These are phyloP conservation scores for Siniperca undulata DNA, from an alignment of 2,797 vertebrate genomes.

Conservation along the genomic window DNA sequence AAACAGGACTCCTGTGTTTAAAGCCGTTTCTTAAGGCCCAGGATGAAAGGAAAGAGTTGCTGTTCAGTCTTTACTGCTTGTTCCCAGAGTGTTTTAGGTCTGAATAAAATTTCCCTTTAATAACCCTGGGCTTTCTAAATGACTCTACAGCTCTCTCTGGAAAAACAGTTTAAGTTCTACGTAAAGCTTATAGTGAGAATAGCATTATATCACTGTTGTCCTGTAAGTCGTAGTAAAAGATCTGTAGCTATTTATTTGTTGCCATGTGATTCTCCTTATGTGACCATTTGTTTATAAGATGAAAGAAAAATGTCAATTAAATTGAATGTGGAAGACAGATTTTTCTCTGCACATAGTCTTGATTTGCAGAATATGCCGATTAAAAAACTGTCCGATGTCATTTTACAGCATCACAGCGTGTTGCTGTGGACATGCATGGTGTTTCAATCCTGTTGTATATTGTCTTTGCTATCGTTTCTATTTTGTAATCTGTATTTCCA, in stretches of 20 bases:
- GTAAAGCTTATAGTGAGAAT: slow-evolving; percentile 80
- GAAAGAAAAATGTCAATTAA: slow-evolving; percentile 81
- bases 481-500: slow-evolving; percentile 88
- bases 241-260: slow-evolving; percentile 83
- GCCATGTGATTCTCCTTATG: slow-evolving; percentile 81
- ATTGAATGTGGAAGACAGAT: slow-evolving; percentile 85
- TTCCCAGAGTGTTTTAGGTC: slow-evolving; percentile 60
- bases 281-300: slow-evolving; percentile 82
- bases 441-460: slow-evolving; percentile 81
- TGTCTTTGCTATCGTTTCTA: slow-evolving; percentile 83
- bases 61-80: slow-evolving; percentile 55
- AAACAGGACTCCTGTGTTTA: slow-evolving; percentile 26
- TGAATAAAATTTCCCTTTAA: slow-evolving; percentile 80
- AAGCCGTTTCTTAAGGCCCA: slow-evolving; percentile 28
- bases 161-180: slow-evolving; percentile 72
- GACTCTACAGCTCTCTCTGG: slow-evolving; percentile 63
- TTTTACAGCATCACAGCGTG: slow-evolving; percentile 65
- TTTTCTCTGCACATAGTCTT: slow-evolving; percentile 80
- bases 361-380: slow-evolving; percentile 59
- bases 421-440: slow-evolving; percentile 82
- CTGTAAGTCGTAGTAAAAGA: slow-evolving; percentile 82
- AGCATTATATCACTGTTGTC: slow-evolving; percentile 85
- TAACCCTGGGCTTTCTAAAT: slow-evolving; percentile 67
- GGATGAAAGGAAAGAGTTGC: slow-evolving; percentile 41
- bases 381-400: slow-evolving; percentile 64